Evolutionary conservation across 2,797 vertebrate species (phyloP).

Genomic region (Hirundo rustica): DNA sequence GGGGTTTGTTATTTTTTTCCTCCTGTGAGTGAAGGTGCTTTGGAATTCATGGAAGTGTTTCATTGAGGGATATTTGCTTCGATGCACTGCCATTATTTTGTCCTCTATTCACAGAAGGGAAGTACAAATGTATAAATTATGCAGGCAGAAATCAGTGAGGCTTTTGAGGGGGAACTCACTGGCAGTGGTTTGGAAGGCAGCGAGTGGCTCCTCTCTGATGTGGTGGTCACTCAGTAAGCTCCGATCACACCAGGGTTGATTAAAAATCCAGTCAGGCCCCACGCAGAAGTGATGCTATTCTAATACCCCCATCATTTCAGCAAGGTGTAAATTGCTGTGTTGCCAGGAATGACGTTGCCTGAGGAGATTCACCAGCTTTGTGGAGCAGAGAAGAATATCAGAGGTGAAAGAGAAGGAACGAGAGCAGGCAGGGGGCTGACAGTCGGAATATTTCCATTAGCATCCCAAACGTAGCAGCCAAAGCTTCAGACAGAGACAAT

Average conservation of each 20-base stretch:
- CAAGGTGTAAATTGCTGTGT: slow-evolving; percentile 34
- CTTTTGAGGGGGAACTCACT: neutral
- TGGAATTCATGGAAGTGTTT: neutral
- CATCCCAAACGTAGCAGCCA: neutral
- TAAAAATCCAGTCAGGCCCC: slow-evolving; percentile 52
- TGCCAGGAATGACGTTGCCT: neutral
- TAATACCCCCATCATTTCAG: neutral
- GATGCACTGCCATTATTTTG: neutral
- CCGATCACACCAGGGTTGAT: neutral
- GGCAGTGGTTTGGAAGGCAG: neutral
- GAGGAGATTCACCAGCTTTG: neutral
- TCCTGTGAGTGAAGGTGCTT: neutral
- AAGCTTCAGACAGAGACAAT: neutral
- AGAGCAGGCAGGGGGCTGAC: neutral
- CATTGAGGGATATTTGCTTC: neutral
- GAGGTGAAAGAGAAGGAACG: neutral
- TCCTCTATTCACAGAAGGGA: neutral
- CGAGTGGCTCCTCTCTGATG: neutral
- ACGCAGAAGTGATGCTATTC: neutral
- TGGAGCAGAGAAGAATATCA: neutral
- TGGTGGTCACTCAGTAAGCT: neutral
- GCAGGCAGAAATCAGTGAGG: slow-evolving; percentile 22
- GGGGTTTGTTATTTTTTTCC: neutral
- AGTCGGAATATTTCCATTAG: neutral
- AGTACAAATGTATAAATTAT: slow-evolving; percentile 21